Evolutionary conservation across 2,113 vertebrate species (phyloP).

Genomic region (Gallinago media): DNA sequence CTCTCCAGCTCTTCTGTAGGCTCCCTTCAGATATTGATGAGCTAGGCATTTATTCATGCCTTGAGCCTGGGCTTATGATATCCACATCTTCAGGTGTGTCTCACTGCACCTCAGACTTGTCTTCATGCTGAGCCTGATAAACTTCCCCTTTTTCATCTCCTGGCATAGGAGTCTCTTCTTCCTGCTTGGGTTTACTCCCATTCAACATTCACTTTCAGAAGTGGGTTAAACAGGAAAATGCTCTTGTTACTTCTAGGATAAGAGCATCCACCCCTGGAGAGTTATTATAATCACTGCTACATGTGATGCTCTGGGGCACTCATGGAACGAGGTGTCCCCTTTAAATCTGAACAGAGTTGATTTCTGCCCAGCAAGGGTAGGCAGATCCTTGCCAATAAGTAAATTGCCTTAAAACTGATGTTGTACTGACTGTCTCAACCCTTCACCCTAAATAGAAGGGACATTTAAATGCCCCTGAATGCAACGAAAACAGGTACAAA

Average conservation of each 20-base stretch:
- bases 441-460: fast-evolving
- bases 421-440: not conserved
- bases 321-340: not conserved
- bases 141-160: not conserved
- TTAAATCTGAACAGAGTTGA: not conserved
- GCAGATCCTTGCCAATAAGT: not conserved
- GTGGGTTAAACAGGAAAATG: not conserved
- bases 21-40: too few species aligned
- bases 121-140: not conserved
- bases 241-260: not conserved
- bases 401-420: not conserved
- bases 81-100: not conserved
- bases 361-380: not conserved
- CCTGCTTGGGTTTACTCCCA: not conserved
- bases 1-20: too few species aligned
- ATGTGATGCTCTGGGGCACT: not conserved
- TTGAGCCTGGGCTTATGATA: not conserved
- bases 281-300: not conserved
- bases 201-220: not conserved
- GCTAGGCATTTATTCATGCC: not conserved
- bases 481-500: not conserved
- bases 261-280: not conserved
- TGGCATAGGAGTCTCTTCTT: not conserved
- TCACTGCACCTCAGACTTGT: not conserved
- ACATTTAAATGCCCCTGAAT: not conserved